Conservation (phyloP, 2,888 invertebrate species). For the Vesta saturnalis region DNA sequence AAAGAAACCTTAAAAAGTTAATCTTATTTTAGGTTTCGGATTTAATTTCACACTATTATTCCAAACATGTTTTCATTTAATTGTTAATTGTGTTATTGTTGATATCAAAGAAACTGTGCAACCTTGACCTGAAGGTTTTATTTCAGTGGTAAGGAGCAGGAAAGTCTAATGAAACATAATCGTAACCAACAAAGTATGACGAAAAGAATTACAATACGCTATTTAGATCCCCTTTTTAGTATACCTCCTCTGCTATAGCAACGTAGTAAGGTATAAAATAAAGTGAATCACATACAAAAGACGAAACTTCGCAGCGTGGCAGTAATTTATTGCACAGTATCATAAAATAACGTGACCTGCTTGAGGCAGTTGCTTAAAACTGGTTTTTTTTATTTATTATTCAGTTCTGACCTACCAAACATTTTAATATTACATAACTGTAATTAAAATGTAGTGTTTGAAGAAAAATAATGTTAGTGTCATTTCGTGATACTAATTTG, state of each 20-base stretch:
- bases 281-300: not conserved
- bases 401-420: not conserved
- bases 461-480: constrained; percentile 29
- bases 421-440: constrained; percentile 15
- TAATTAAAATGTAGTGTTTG: constrained; percentile 34
- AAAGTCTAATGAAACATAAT: not conserved
- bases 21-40: not conserved
- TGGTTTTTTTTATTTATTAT: constrained; percentile 1
- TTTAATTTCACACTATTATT: constrained; percentile 3
- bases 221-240: constrained; percentile 2
- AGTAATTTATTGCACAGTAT: too few relatives aligned
- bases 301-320: constrained; percentile 7
- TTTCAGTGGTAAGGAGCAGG: not conserved
- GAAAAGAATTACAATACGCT: not conserved
- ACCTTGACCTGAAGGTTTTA: constrained; percentile 10
- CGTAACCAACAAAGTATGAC: constrained; percentile 2
- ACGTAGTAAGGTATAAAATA: not conserved
- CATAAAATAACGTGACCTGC: constrained; percentile 1
- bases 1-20: not conserved
- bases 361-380: not conserved
- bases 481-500: constrained; percentile 27
- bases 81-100: not conserved
- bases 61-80: not conserved
- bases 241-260: not conserved
- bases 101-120: not conserved